Evolutionary conservation across 2,888 invertebrate species (phyloP).

Genomic region (Aelia acuminata): DNA sequence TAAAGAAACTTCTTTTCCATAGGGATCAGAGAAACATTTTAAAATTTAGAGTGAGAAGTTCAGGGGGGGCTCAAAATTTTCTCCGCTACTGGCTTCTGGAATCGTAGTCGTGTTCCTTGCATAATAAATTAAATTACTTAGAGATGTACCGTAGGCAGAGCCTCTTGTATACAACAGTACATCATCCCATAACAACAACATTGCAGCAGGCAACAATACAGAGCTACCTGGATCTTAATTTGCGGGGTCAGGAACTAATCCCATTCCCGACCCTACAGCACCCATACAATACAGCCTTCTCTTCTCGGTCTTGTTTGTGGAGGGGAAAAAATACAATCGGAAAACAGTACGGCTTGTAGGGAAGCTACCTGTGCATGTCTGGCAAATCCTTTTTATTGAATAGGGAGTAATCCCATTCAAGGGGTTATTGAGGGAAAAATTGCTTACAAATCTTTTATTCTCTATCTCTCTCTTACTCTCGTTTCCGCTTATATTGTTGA

Average conservation of each 20-base stretch:
- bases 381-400: slow-evolving; percentile 18
- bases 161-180: background rate
- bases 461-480: too few species aligned
- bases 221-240: slow-evolving; percentile 29
- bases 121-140: too few species aligned
- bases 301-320: background rate
- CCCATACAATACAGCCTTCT: too few species aligned
- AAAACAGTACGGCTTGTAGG: background rate
- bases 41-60: too few species aligned
- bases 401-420: background rate
- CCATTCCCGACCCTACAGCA: background rate
- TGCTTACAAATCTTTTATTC: background rate
- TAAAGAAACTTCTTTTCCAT: too few species aligned
- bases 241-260: slow-evolving; percentile 16
- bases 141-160: too few species aligned
- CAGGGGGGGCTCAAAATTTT: too few species aligned
- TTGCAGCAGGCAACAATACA: background rate
- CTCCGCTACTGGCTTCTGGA: too few species aligned
- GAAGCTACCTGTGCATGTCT: background rate
- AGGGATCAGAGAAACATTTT: too few species aligned
- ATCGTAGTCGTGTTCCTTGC: too few species aligned
- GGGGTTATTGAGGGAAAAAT: background rate
- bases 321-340: slow-evolving; percentile 23
- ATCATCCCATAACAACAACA: background rate
- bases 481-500: background rate